phyloP scores from a whole-genome alignment of 2,888 invertebrate genomes.

The Microctonus hyperodae region DNA sequence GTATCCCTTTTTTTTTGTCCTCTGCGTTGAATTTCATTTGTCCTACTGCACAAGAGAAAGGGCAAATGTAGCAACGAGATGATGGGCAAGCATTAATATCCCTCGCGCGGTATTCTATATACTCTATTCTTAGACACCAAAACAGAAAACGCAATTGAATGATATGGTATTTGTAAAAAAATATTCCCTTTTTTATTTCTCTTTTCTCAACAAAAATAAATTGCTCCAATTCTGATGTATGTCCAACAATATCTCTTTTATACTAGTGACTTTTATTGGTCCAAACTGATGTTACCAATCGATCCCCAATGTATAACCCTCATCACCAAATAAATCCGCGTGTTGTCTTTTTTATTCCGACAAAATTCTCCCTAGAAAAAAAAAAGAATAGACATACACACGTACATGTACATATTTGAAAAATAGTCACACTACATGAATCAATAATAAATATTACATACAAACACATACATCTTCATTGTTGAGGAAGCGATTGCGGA shows the following conservation, averaged over 20 bases:
- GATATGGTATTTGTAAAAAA: conserved; percentile 10
- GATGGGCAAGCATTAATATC: conserved; percentile 22
- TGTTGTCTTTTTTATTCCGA: background rate
- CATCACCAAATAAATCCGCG: conserved; percentile 12
- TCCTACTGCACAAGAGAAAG: background rate
- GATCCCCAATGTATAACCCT: conserved; percentile 13
- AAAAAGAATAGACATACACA: background rate
- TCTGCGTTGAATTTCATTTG: conserved; percentile 19
- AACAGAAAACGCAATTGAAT: conserved; percentile 20
- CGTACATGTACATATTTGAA: background rate
- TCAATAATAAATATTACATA: background rate
- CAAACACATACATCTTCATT: background rate
- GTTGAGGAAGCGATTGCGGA: conserved; percentile 5
- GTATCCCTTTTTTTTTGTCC: conserved; percentile 25
- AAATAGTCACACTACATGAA: background rate
- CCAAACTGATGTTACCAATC: conserved; percentile 26
- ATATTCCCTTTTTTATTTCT: conserved; percentile 6
- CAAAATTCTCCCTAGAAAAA: background rate
- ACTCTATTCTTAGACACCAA: conserved; percentile 7
- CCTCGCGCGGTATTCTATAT: conserved; percentile 1
- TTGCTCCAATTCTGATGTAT: conserved; percentile 28
- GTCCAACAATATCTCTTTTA: conserved; percentile 11
- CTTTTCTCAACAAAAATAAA: conserved; percentile 18
- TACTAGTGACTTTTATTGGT: conserved; percentile 28
- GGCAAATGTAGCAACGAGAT: background rate